A percentile compares a stretch with the other conserved stretches of the same genome.
Evolutionary conservation across 2,113 vertebrate species (phyloP).

Genomic region (Anseranas semipalmata): DNA sequence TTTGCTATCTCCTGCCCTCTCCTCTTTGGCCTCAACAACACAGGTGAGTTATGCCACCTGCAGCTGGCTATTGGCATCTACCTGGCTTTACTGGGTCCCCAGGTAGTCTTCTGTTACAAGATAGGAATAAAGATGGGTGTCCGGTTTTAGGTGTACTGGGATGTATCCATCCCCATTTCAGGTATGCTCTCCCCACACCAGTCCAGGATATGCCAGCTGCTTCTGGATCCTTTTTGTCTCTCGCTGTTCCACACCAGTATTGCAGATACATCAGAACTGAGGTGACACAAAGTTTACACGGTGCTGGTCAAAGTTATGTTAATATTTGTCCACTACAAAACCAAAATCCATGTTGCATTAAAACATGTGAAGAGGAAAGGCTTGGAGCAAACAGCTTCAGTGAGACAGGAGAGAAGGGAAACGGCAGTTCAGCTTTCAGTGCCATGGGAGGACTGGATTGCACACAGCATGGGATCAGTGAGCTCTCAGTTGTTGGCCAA

Average conservation of each 20-base stretch:
- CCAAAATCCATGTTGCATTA: neutral
- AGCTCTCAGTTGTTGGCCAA: neutral
- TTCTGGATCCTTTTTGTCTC: neutral
- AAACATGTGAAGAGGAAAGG: neutral
- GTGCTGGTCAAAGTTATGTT: too few species aligned
- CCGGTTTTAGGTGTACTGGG: neutral
- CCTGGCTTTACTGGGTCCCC: neutral
- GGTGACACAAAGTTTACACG: neutral
- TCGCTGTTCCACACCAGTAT: neutral
- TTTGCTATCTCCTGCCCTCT: constrained; percentile 97
- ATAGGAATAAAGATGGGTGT: accelerated
- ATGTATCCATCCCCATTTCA: too few species aligned
- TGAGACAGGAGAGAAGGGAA: neutral
- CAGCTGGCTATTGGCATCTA: neutral
- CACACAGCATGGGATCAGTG: accelerated
- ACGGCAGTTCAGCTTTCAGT: neutral
- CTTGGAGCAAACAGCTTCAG: neutral
- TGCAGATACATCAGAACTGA: neutral
- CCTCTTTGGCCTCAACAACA: constrained; percentile 95
- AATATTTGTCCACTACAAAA: neutral
- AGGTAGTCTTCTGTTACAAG: neutral
- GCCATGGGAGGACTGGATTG: neutral
- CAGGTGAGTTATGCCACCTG: constrained; percentile 78
- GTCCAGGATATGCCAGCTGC: neutral
- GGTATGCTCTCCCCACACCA: accelerated